Evolutionary conservation across 2,113 vertebrate genomes (phyloP).

Genomic region (Micromys minutus): DNA sequence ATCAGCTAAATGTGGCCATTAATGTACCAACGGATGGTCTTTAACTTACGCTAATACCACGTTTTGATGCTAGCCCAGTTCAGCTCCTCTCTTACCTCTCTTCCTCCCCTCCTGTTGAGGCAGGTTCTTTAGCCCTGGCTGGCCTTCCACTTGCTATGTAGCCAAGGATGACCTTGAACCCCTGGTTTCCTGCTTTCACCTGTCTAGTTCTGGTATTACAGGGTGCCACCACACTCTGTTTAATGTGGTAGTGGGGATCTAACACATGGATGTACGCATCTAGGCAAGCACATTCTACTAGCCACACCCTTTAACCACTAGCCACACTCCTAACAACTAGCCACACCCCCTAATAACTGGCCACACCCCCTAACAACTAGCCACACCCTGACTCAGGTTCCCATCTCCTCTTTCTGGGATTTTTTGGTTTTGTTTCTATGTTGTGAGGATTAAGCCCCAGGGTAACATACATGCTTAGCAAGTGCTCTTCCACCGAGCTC

Average conservation of each 20-base stretch:
- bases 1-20: neutral
- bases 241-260: neutral
- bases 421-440: neutral
- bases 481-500: neutral
- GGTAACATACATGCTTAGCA: neutral
- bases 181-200: neutral
- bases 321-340: too few species aligned
- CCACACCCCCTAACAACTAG: too few species aligned
- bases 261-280: neutral
- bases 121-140: neutral
- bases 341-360: too few species aligned
- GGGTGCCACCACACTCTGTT: neutral
- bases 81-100: neutral
- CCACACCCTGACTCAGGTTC: neutral
- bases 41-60: neutral
- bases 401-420: neutral
- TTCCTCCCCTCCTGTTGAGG: neutral
- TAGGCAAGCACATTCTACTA: neutral
- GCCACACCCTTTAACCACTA: too few species aligned
- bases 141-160: neutral
- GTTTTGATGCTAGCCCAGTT: neutral
- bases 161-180: neutral
- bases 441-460: neutral
- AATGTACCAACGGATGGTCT: neutral
- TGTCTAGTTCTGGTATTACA: neutral